Evolutionary conservation across 2,113 vertebrate species (phyloP).

Genomic region (Marmota monax): DNA sequence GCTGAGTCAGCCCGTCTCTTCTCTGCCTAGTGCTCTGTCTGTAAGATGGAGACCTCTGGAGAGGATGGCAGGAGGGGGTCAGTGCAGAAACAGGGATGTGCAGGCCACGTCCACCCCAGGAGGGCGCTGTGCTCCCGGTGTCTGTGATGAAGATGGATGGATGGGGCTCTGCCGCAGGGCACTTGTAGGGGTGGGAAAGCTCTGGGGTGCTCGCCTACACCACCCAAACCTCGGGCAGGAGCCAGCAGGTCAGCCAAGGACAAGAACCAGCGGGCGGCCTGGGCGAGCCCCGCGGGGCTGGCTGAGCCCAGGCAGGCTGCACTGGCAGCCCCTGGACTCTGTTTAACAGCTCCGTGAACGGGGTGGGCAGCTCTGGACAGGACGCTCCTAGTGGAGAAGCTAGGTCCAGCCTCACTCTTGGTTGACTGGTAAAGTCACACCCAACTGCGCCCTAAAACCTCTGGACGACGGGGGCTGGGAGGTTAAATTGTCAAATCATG

Average conservation of each 20-base stretch:
- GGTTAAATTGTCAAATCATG: fast-evolving
- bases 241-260: background rate
- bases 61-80: background rate
- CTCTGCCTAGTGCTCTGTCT: background rate
- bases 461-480: fast-evolving
- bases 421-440: background rate
- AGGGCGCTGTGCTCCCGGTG: fast-evolving
- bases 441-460: background rate
- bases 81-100: background rate
- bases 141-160: too few species aligned
- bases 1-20: too few species aligned
- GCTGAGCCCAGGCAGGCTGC: too few species aligned
- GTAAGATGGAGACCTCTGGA: fast-evolving
- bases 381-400: background rate
- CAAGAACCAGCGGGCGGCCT: too few species aligned
- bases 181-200: background rate
- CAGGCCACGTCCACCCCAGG: background rate
- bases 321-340: too few species aligned
- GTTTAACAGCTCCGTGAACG: background rate
- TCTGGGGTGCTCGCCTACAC: background rate
- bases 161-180: background rate
- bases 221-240: background rate
- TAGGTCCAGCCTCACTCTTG: fast-evolving
- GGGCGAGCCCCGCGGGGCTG: too few species aligned
- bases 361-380: background rate